These are phyloP conservation scores for Leptopilina myrica DNA, from an alignment of 2,888 invertebrate genomes.

Conservation along the genomic window DNA sequence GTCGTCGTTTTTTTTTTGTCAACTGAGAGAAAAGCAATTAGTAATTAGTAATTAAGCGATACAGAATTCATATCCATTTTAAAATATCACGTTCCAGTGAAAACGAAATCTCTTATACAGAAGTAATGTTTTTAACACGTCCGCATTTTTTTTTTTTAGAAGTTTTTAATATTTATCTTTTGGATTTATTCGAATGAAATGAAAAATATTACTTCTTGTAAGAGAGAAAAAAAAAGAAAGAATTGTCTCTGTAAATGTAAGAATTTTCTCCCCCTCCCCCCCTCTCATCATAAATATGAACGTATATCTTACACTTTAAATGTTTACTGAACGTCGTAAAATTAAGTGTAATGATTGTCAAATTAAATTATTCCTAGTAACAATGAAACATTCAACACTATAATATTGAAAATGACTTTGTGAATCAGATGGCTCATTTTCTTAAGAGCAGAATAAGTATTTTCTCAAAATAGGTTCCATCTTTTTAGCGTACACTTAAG, in stretches of 20 bases:
- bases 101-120: not conserved
- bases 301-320: not conserved
- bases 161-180: slow-evolving; percentile 10
- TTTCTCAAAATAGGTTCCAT: slow-evolving; percentile 33
- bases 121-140: slow-evolving; percentile 7
- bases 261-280: not conserved
- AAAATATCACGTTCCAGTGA: slow-evolving; percentile 30
- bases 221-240: slow-evolving; percentile 24
- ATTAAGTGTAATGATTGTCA: slow-evolving; percentile 24
- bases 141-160: not conserved
- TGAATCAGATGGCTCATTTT: slow-evolving; percentile 30
- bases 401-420: slow-evolving; percentile 30
- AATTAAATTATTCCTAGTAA: slow-evolving; percentile 36
- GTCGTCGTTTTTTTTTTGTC: slow-evolving; percentile 49
- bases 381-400: not conserved
- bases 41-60: slow-evolving; percentile 20
- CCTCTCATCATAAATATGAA: not conserved
- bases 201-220: slow-evolving; percentile 12
- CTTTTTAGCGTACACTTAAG: slow-evolving; percentile 34
- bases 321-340: slow-evolving; percentile 1
- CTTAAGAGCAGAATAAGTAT: slow-evolving; percentile 21
- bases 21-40: slow-evolving; percentile 2
- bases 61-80: slow-evolving; percentile 28
- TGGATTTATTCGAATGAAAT: not conserved
- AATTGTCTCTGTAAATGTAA: slow-evolving; percentile 22